Conservation (phyloP, 2,113 vertebrate genomes). For the Camelus dromedarius region DNA sequence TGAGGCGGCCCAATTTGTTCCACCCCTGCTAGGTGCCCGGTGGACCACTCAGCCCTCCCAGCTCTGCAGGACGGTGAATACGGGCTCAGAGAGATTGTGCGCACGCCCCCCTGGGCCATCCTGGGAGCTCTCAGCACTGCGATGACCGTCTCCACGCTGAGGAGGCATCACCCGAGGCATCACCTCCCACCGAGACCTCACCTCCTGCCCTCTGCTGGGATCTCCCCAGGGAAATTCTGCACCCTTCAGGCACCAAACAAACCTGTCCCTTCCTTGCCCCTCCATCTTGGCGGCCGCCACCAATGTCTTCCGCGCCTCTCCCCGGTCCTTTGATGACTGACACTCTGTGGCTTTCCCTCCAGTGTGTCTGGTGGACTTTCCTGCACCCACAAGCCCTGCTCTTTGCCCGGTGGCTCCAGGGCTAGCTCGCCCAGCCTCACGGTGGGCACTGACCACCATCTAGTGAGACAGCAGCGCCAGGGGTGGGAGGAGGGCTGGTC, state of each 20-base stretch:
- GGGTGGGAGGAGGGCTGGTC: background rate
- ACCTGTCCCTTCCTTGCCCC: background rate
- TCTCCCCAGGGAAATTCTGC: background rate
- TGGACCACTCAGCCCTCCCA: accelerated
- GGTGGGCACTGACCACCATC: background rate
- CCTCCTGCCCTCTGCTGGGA: no score
- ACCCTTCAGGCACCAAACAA: background rate
- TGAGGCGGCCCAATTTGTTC: accelerated
- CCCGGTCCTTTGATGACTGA: background rate
- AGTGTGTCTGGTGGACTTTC: accelerated
- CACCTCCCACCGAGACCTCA: background rate
- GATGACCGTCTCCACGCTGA: no score
- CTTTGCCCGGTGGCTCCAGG: background rate
- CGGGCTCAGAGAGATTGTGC: accelerated
- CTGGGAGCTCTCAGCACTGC: accelerated
- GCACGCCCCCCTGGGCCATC: background rate
- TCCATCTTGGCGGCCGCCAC: no score
- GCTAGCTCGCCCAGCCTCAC: background rate
- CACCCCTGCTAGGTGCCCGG: background rate
- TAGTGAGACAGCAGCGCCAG: background rate
- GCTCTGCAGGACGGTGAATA: background rate
- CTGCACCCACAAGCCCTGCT: background rate
- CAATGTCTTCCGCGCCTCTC: no score
- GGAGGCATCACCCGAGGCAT: accelerated
- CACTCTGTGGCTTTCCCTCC: background rate